Conservation (phyloP, 2,797 vertebrate genomes). For the Lemur catta region DNA sequence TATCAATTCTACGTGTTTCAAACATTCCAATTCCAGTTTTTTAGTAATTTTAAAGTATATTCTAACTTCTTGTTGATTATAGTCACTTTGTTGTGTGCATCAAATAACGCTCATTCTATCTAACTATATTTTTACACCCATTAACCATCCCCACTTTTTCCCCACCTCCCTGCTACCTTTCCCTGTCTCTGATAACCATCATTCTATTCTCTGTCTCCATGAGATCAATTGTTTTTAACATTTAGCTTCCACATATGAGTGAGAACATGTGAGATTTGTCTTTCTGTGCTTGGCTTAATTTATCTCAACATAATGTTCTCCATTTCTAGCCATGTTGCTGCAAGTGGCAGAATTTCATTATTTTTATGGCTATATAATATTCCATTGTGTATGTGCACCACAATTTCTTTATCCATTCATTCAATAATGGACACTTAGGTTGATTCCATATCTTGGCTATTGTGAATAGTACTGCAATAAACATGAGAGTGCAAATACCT, state of each 20-base stretch:
- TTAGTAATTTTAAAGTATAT: neutral
- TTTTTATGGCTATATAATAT: neutral
- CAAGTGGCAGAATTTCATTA: neutral
- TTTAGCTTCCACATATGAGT: neutral
- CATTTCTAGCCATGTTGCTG: neutral
- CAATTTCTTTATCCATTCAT: neutral
- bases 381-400: neutral
- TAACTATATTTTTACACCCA: neutral
- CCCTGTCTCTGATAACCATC: neutral
- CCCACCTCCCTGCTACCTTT: neutral
- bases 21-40: neutral
- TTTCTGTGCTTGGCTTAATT: neutral
- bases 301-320: neutral
- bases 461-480: neutral
- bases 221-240: neutral
- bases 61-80: neutral
- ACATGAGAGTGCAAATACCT: neutral
- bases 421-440: neutral
- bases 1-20: neutral
- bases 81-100: neutral
- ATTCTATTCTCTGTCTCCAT: neutral
- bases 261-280: neutral
- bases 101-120: neutral
- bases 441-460: neutral
- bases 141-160: neutral